Base-by-base conservation (phyloP, 2,113 vertebrate genomes). In the Notechis scutatus region DNA sequence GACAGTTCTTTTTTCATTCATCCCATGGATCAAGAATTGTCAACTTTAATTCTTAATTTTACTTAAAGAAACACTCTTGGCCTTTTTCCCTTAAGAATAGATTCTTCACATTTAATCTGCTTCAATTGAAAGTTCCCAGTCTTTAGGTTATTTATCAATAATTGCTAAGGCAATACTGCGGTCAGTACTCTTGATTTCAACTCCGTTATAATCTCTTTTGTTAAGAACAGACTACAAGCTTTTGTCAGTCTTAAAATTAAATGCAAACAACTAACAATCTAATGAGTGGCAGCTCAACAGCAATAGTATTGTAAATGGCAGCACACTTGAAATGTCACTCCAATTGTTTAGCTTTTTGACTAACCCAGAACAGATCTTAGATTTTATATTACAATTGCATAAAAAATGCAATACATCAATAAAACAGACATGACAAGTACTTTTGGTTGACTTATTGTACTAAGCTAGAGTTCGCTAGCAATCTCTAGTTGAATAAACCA, bases 1-100 rank as follows among this genome's bases (percentile, higher is more conserved):
- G 50, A 93, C 95, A 95, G 64, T 85, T 93, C 42, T 89, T 94
- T 93, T 92, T 39, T 94, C 93, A 91, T 93, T 93, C 94, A 96
- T 91, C 93, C 88, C 91, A 81, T 92, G 94, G 93, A 96, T 93
- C 91, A 94, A 92, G 94, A 94, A 96, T 95, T 64, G 95, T 94
- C 95, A 96, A 91, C 94, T 91, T 90, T 96, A 94, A 96, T 94
- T 92, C 95, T 95, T 47, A 91, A 21, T 91, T 96, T 94, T 64
- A 91, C 94, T 95, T 92, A 42, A 29, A 47, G 47, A 96, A 93
- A 95, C 89, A 93, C 93, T 95, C 93, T 92, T 94, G 94, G 85
- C 64, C 93, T 45, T 74, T 95, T 95, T 81, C 34, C 34, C 93
- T 93, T 93, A 87, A 87, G 92, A 95, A 95, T 93, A 94, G 93